Evolutionary conservation across 2,113 vertebrate genomes (phyloP).

Genomic region (Ascaphus truei): DNA sequence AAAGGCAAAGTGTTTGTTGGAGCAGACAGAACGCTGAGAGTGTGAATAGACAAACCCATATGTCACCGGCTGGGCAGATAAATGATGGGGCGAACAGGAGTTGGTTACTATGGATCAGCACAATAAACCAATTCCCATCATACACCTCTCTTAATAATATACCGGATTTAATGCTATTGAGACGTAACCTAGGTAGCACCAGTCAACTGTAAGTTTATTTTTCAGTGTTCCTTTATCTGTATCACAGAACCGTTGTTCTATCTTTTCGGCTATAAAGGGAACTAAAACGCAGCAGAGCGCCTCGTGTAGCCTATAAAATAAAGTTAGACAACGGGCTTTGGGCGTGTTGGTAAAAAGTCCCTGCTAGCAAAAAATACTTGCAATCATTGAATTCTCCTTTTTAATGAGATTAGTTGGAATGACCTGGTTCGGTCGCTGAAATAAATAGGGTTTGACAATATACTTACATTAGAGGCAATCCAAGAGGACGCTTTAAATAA

Average conservation of each 20-base stretch:
- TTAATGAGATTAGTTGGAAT: too few relatives aligned
- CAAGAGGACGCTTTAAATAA: too few relatives aligned
- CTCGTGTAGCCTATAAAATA: too few relatives aligned
- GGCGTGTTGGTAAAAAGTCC: too few relatives aligned
- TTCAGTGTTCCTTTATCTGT: conserved; percentile 53
- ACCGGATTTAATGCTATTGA: conserved; percentile 66
- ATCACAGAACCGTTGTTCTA: conserved; percentile 45
- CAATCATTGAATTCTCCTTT: too few relatives aligned
- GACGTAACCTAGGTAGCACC: conserved; percentile 78
- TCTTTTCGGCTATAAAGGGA: conserved; percentile 49
- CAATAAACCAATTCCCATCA: conserved; percentile 76
- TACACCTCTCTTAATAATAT: conserved; percentile 73
- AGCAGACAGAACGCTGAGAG: conserved; percentile 72
- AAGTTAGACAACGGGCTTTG: too few relatives aligned
- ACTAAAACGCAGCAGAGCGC: too few relatives aligned
- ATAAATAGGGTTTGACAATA: too few relatives aligned
- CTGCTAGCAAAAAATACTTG: not conserved
- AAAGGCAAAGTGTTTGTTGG: conserved; percentile 70
- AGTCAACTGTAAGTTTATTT: conserved; percentile 66
- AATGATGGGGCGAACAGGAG: conserved; percentile 71
- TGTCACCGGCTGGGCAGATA: conserved; percentile 67
- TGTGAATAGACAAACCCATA: conserved; percentile 72
- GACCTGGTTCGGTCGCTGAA: too few relatives aligned
- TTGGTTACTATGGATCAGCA: conserved; percentile 71
- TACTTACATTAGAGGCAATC: too few relatives aligned